Conservation (phyloP, 2,797 vertebrate genomes). For the Margarornis squamiger region DNA sequence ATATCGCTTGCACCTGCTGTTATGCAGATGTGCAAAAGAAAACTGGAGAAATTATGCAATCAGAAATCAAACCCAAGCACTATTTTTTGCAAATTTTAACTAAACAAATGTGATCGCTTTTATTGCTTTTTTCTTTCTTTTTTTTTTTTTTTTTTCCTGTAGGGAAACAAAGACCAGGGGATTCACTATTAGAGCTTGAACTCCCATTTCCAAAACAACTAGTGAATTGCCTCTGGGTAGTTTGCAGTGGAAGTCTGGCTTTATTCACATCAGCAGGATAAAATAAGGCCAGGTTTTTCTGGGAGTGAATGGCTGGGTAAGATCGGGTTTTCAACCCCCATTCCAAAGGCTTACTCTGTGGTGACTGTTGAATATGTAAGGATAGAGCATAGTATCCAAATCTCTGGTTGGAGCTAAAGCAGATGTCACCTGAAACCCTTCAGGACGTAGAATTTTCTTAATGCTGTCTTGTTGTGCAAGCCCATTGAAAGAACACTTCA, state of each 20-base stretch:
- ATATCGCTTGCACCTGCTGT: not conserved
- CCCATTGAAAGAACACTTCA: conserved; percentile 79
- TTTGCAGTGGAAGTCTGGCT: not conserved
- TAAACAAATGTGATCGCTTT: not conserved
- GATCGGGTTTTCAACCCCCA: not conserved
- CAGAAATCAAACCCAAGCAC: not conserved
- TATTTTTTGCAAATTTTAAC: not conserved
- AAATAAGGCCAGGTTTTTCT: not conserved
- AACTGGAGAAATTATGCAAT: not conserved
- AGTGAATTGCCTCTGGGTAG: not conserved
- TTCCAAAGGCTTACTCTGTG: not conserved
- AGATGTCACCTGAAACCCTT: conserved; percentile 57
- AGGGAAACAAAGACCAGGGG: not conserved
- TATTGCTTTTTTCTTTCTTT: not conserved
- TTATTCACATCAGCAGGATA: not conserved
- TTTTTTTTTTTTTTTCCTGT: not conserved
- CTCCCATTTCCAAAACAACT: not conserved
- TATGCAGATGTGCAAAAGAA: not conserved
- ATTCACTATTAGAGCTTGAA: not conserved
- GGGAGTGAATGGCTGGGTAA: not conserved
- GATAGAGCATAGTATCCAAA: conserved; percentile 21
- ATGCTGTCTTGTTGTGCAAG: conserved; percentile 73
- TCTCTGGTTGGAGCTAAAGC: conserved; percentile 56
- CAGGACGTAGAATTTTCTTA: conserved; percentile 68
- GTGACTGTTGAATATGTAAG: not conserved